Base-by-base conservation (phyloP, 1,140 invertebrate genomes). In the Lanistes nyassanus region DNA sequence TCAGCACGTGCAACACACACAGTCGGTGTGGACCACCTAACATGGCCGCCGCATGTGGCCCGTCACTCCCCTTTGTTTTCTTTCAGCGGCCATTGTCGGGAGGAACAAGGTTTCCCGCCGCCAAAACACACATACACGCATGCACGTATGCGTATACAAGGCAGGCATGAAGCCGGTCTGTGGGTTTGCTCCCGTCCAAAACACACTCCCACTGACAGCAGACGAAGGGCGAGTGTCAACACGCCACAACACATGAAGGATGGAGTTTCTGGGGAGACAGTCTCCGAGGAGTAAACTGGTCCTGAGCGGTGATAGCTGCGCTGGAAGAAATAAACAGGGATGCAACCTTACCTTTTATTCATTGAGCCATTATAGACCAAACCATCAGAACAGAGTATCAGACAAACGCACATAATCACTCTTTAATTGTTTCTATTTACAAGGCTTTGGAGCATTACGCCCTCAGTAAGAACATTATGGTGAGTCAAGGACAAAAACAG, bases 61-160 rank as follows among this genome's bases (percentile, higher is more conserved):
- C 34, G 65, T 67, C 65, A 23, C 34, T 37, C 36, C 19, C 3
- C 34, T 26, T 36, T 67, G 65, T 67, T 67, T 67, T 67, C 37
- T 37, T 37, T 42, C 37, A 23, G 36, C 65, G 37, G 65, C 37
- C 65, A 42, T 42, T 67, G 65, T 67, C 19, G 65, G 65, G 29
- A 42, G 65, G 65, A 67, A 67, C 65, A 37, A 31, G 34, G 65
- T n/a, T 42, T 23, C 65, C 65, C 65, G 65, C 65, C 34, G 65
- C 65, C 37, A 67, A 67, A 67, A 23, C 37, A 67, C 65, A 67
- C 65, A 67, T 67, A 67, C 65, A 67, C 65, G 65, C 36, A 42
- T 39, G 65, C 65, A 67, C 65, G 37, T 11, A 67, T 37, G 26
- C 21, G 65, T 13, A 42, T 37, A 42, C 65, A 42, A 42, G 65